phyloP scores from a whole-genome alignment of 2,797 vertebrate species.

The Sebastes glaucus region DNA sequence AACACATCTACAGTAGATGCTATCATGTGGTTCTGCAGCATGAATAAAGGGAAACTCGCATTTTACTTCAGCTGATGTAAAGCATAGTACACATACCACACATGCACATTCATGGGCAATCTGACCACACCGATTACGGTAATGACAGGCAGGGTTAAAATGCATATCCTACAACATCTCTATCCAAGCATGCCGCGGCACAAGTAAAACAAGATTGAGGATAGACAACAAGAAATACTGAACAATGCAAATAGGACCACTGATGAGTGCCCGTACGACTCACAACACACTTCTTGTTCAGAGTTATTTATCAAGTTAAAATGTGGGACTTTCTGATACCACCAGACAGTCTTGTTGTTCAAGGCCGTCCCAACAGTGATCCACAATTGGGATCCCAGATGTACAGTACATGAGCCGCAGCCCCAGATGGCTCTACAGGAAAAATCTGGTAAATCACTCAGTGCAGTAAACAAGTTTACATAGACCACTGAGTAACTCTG shows the following conservation, averaged over 20 bases:
- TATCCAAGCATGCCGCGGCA: not conserved
- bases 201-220: not conserved
- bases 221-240: not conserved
- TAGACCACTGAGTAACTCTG: not conserved
- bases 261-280: not conserved
- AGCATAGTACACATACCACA: conserved; percentile 27
- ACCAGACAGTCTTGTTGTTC: conserved; percentile 4
- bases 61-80: conserved; percentile 6
- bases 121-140: not conserved
- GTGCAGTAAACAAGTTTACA: conserved; percentile 38
- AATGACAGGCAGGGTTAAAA: no score
- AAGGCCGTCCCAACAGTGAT: conserved; percentile 1
- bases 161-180: not conserved
- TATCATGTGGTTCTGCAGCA: not conserved
- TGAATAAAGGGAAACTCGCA: not conserved
- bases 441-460: conserved; percentile 63
- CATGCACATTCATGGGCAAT: conserved; percentile 11
- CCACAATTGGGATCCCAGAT: conserved; percentile 62
- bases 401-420: conserved; percentile 30
- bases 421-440: conserved; percentile 57
- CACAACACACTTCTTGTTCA: conserved; percentile 25
- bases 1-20: not conserved
- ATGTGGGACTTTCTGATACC: conserved; percentile 2
- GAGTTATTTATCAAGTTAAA: conserved; percentile 27
- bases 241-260: not conserved